These are phyloP conservation scores for Muscidifurax raptorellus DNA, from an alignment of 1,140 invertebrate genomes.

Conservation along the genomic window DNA sequence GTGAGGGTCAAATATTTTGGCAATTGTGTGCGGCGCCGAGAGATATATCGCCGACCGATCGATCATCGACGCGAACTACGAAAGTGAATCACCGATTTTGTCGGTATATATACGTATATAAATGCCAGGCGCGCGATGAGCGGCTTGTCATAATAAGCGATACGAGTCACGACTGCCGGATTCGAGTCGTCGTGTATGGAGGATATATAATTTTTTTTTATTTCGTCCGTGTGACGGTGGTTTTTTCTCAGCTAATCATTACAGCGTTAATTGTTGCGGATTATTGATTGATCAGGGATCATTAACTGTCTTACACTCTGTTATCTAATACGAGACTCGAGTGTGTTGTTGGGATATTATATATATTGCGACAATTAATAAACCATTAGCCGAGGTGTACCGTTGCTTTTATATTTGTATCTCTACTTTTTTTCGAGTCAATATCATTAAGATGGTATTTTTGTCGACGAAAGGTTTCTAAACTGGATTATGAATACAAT, in stretches of 20 bases:
- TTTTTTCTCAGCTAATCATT: slow-evolving; percentile 32
- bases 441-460: not conserved
- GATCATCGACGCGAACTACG: slow-evolving; percentile 37
- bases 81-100: slow-evolving; percentile 51
- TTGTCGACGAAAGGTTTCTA: not conserved
- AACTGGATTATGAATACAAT: too few species aligned
- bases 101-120: slow-evolving; percentile 15
- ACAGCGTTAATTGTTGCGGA: slow-evolving; percentile 26
- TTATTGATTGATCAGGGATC: slow-evolving; percentile 33
- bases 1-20: slow-evolving; percentile 48
- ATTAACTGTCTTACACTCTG: slow-evolving; percentile 22
- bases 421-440: not conserved
- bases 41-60: slow-evolving; percentile 50
- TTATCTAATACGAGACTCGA: slow-evolving; percentile 22
- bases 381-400: slow-evolving; percentile 1
- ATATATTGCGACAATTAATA: slow-evolving; percentile 29
- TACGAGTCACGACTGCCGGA: slow-evolving; percentile 28
- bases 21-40: slow-evolving; percentile 29
- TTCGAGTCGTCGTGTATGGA: too few species aligned
- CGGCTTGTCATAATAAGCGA: slow-evolving; percentile 50
- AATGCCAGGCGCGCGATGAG: slow-evolving; percentile 34
- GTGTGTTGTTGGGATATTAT: slow-evolving; percentile 26
- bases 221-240: not conserved
- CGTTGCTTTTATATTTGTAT: not conserved
- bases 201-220: not conserved